phyloP scores from a whole-genome alignment of 2,888 invertebrate genomes.

The Andrena chrysosceles region DNA sequence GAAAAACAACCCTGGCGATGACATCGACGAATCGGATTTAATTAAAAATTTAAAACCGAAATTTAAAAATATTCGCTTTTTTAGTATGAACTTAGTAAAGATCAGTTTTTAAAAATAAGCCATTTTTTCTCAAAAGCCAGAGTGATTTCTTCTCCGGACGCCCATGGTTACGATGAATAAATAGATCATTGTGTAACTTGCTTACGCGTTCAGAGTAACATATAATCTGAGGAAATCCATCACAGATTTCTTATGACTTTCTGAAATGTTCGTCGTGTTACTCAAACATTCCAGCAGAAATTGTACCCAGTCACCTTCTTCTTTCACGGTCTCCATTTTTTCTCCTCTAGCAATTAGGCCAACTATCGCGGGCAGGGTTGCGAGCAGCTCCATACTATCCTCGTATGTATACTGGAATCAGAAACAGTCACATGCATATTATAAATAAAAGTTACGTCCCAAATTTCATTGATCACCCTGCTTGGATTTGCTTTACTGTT shows the following conservation, averaged over 20 bases:
- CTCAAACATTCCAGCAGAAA: slow-evolving; percentile 74
- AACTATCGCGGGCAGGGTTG: slow-evolving; percentile 78
- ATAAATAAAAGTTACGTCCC: neutral
- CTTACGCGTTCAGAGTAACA: slow-evolving; percentile 78
- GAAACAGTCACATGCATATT: slow-evolving; percentile 8
- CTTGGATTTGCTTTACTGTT: too few species aligned
- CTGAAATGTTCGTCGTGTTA: slow-evolving; percentile 49
- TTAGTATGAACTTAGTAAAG: too few species aligned
- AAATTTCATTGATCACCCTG: neutral
- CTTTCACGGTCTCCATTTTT: slow-evolving; percentile 51
- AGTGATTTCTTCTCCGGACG: too few species aligned
- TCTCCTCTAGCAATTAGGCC: slow-evolving; percentile 68
- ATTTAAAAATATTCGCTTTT: neutral
- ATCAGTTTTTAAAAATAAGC: too few species aligned
- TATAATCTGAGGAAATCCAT: slow-evolving; percentile 78
- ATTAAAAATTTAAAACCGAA: neutral
- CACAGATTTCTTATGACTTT: slow-evolving; percentile 64
- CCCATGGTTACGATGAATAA: neutral
- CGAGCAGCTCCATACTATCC: slow-evolving; percentile 81
- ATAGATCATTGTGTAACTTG: neutral
- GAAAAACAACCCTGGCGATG: too few species aligned
- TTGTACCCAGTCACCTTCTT: slow-evolving; percentile 77
- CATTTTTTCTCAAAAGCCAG: too few species aligned
- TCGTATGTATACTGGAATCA: slow-evolving; percentile 77
- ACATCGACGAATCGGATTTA: neutral